These are phyloP conservation scores for Pelvicachromis taeniatus DNA, from an alignment of 2,113 vertebrate genomes.

Conservation along the genomic window DNA sequence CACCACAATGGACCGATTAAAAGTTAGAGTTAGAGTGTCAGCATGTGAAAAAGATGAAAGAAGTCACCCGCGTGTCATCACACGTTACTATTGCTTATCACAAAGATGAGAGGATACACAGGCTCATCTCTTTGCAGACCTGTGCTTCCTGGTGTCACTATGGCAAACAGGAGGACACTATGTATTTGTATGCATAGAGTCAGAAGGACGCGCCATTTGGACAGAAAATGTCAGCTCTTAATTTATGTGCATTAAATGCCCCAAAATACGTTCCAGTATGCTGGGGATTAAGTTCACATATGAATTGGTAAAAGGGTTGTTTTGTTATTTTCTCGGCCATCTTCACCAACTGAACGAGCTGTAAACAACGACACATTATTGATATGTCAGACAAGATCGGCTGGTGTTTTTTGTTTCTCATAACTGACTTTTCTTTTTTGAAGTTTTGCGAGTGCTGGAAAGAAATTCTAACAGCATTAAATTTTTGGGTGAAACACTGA, in stretches of 20 bases:
- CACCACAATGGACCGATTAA: background rate
- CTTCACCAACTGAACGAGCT: background rate
- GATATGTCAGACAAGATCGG: background rate
- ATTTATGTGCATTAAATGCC: background rate
- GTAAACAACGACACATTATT: background rate
- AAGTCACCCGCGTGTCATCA: background rate
- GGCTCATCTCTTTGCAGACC: background rate
- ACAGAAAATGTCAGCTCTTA: slow-evolving; percentile 36
- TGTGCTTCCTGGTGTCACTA: background rate
- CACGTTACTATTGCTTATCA: background rate
- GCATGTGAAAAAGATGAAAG: background rate
- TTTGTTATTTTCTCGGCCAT: background rate
- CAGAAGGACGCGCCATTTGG: slow-evolving; percentile 9
- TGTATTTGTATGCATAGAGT: background rate
- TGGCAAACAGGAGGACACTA: background rate
- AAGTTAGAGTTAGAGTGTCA: background rate
- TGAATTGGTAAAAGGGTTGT: background rate
- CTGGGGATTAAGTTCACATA: background rate
- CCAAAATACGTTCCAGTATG: background rate
- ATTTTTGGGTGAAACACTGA: background rate
- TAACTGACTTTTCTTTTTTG: background rate
- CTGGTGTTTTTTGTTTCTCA: background rate
- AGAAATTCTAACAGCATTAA: background rate
- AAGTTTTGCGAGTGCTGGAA: background rate
- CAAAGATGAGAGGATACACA: background rate